Conservation (phyloP, 1,140 invertebrate species). For the Formica exsecta region DNA sequence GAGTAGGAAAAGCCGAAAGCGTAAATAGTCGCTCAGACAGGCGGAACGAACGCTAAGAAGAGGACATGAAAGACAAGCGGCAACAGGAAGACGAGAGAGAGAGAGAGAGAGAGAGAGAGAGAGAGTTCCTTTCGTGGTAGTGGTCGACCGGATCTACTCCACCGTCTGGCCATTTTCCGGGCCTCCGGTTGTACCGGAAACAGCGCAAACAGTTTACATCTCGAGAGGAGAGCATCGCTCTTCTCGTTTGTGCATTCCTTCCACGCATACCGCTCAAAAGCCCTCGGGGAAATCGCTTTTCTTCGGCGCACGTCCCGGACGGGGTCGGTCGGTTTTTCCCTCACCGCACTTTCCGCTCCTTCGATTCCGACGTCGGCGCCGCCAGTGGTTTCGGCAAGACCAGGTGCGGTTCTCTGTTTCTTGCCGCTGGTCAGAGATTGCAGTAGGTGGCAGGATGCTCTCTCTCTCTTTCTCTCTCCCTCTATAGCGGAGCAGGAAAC, state of each 20-base stretch:
- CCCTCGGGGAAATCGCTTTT: slow-evolving; percentile 51
- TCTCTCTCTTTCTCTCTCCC: neutral
- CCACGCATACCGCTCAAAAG: neutral
- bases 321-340: slow-evolving; percentile 45
- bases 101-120: neutral
- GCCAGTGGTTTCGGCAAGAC: slow-evolving; percentile 38
- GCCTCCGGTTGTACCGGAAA: slow-evolving; percentile 74
- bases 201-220: slow-evolving; percentile 80
- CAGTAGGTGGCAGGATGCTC: slow-evolving; percentile 4
- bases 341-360: slow-evolving; percentile 47
- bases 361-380: slow-evolving; percentile 30
- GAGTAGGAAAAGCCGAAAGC: slow-evolving; percentile 16
- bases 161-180: slow-evolving; percentile 71
- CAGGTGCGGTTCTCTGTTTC: slow-evolving; percentile 52
- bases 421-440: slow-evolving; percentile 47
- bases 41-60: slow-evolving; percentile 23
- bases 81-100: neutral
- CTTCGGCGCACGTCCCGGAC: slow-evolving; percentile 28
- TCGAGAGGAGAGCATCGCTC: slow-evolving; percentile 55
- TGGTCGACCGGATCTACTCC: slow-evolving; percentile 63
- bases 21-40: slow-evolving; percentile 46
- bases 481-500: neutral
- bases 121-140: neutral
- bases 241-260: slow-evolving; percentile 45
- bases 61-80: slow-evolving; percentile 5